phyloP scores from a whole-genome alignment of 2,888 invertebrate species.

The Drosophila austrosaltans region DNA sequence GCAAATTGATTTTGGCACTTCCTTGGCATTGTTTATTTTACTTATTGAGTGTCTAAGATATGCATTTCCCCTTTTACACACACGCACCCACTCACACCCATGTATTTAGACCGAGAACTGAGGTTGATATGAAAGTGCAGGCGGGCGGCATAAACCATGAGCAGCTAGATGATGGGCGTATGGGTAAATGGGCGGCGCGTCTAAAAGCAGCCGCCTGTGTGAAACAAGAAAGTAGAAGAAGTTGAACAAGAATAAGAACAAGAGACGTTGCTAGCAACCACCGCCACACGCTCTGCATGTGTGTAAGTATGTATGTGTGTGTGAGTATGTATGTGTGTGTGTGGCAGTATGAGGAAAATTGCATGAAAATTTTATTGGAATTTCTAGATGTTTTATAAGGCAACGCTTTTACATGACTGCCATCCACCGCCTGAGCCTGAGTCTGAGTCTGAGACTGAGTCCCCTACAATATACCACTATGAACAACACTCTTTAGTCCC shows the following conservation, averaged over 20 bases:
- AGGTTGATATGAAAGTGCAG: constrained; percentile 10
- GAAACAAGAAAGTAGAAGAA: constrained; percentile 14
- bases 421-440: constrained; percentile 46
- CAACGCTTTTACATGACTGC: constrained; percentile 54
- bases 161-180: constrained; percentile 10
- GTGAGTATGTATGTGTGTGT: background rate
- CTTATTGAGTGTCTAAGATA: constrained; percentile 55
- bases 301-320: constrained; percentile 8
- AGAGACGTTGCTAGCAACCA: constrained; percentile 7
- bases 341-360: constrained; percentile 43
- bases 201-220: constrained; percentile 13
- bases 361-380: constrained; percentile 60
- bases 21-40: constrained; percentile 59
- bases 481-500: too few species aligned
- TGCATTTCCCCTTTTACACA: constrained; percentile 44
- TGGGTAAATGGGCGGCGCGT: constrained; percentile 25
- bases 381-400: constrained; percentile 54
- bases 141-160: constrained; percentile 46
- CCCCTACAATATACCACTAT: background rate
- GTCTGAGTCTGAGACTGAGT: constrained; percentile 4
- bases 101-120: background rate
- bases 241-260: constrained; percentile 1
- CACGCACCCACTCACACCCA: constrained; percentile 17
- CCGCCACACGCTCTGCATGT: constrained; percentile 40
- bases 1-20: constrained; percentile 60